Conservation (phyloP, 2,113 vertebrate genomes). For the Oryzias javanicus region DNA sequence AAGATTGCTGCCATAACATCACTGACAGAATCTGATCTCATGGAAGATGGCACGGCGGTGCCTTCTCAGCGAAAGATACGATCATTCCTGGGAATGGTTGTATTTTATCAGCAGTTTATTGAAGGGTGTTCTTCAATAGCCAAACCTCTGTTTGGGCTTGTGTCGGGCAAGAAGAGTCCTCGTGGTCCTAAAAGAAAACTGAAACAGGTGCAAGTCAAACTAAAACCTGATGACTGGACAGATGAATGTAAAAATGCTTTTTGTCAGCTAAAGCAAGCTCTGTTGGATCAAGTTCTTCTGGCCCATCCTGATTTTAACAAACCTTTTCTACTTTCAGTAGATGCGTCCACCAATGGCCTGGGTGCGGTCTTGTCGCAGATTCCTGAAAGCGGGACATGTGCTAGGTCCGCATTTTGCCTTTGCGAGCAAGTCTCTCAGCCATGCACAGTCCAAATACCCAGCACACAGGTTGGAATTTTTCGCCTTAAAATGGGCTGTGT, state of each 20-base stretch:
- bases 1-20: not conserved
- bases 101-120: slow-evolving; percentile 1
- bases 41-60: not conserved
- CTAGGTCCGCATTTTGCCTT: no score
- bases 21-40: not conserved
- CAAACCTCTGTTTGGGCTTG: not conserved
- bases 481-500: no score
- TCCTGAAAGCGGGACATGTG: no score
- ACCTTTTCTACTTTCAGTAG: no score
- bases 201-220: not conserved
- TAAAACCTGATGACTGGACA: not conserved
- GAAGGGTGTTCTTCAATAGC: not conserved
- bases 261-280: not conserved
- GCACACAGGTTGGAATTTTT: no score
- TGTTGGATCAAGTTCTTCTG: not conserved
- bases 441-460: no score
- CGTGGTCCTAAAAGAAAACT: not conserved
- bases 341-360: no score
- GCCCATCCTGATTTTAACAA: not conserved
- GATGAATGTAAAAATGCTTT: not conserved
- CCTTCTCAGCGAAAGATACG: not conserved
- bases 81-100: not conserved
- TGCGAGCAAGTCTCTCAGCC: no score
- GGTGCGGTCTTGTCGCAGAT: no score
- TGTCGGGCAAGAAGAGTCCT: not conserved